Conservation (phyloP, 2,797 vertebrate species). For the Peromyscus melanophrys region DNA sequence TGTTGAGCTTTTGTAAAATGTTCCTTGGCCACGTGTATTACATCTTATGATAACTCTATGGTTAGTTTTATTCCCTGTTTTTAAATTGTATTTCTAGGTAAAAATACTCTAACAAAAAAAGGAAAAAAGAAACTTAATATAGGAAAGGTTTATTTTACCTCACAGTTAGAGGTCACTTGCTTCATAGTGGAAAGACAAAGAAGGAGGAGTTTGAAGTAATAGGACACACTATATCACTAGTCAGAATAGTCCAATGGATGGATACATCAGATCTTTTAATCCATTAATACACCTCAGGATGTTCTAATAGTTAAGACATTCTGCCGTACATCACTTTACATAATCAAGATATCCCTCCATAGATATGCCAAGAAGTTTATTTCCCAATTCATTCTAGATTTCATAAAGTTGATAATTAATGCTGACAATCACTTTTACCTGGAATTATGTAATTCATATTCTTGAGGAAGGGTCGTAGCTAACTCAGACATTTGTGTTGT, state of each 20-base stretch:
- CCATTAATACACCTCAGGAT: background rate
- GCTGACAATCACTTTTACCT: background rate
- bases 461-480: background rate
- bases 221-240: background rate
- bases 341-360: background rate
- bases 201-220: background rate
- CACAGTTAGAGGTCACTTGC: rapidly evolving
- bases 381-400: background rate
- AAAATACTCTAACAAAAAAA: background rate
- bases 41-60: background rate
- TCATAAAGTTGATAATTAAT: background rate
- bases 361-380: background rate
- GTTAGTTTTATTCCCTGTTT: background rate
- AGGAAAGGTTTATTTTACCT: too few species aligned
- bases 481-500: background rate
- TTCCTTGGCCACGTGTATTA: background rate
- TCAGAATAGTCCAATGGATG: too few species aligned
- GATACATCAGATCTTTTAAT: background rate
- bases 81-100: background rate
- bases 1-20: background rate
- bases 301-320: background rate
- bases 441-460: background rate
- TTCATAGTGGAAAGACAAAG: background rate
- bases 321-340: background rate
- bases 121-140: background rate